Evolutionary conservation across 2,797 vertebrate genomes (phyloP), one percentile per base, ranked within the genome.

Genomic region (Acomys russatus): DNA sequence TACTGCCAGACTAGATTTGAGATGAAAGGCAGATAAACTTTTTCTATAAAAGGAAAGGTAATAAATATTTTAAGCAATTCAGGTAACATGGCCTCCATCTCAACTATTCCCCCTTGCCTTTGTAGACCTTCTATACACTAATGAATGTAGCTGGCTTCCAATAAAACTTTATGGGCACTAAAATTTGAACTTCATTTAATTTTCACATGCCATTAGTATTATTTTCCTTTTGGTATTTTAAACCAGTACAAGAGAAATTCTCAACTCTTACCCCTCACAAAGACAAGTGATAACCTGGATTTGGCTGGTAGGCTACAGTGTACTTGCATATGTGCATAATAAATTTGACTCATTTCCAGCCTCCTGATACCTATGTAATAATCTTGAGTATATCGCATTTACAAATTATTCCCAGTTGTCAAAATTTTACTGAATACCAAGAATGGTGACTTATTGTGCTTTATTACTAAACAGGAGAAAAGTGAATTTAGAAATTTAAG

Each of bases 121-220:
- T 95, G 66, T 78, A 77, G 92, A 91, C 12, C 79, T 80, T 93
- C 66, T 1, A 23, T 63, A 90, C 96, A 49, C n/a, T 94, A 95
- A 87, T 95, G 68, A 54, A 22, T 54, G 1, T 94, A 83, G 12
- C 23, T 95, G 20, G 88, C 17, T 88, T 91, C 61, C 71, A 95
- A 12, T 95, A 94, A 96, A 96, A 97, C 7, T 91, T 95, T 89
- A 91, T 80, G 38, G 28, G 22, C 59, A 95, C 66, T 91, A 66
- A 97, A 95, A 95, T 95, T 95, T 78, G 38, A 84, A 96, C 84
- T 96, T 96, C 54, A 89, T 84, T 96, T 96, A 83, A 85, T 94
- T 96, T 96, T 95, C 64, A 91, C 30, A 73, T 97, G 38, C 9
- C 12, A 94, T 91, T 94, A 93, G 59, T 85, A 80, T 66, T 94